phyloP scores from a whole-genome alignment of 2,113 vertebrate genomes.

The Coreoperca whiteheadi region DNA sequence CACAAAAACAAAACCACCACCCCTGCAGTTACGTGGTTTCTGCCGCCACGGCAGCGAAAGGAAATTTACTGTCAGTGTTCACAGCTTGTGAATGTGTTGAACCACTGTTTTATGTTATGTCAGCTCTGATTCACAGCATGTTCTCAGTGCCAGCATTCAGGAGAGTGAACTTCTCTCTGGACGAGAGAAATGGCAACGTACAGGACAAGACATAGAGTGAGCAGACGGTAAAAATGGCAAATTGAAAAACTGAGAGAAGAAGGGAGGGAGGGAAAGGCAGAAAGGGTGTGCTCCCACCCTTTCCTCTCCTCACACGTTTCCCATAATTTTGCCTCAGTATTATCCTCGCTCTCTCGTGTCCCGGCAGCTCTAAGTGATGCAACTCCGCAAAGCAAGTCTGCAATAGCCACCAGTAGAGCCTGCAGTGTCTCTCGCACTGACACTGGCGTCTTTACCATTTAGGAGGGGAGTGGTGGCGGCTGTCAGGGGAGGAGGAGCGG shows the following conservation, averaged over 20 bases:
- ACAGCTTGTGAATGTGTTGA: slow-evolving; percentile 43
- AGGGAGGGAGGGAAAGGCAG: slow-evolving; percentile 19
- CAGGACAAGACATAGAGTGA: slow-evolving; percentile 10
- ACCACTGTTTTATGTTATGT: slow-evolving; percentile 49
- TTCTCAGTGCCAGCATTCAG: slow-evolving; percentile 8
- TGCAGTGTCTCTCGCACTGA: slow-evolving; percentile 61
- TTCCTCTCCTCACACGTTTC: slow-evolving; percentile 60
- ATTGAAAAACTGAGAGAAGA: slow-evolving; percentile 10
- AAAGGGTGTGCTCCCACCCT: slow-evolving; percentile 59
- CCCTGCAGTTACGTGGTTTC: slow-evolving; percentile 37
- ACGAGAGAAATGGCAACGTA: slow-evolving; percentile 30
- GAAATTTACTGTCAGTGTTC: slow-evolving; percentile 54
- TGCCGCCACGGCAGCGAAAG: slow-evolving; percentile 28
- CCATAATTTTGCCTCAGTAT: slow-evolving; percentile 56
- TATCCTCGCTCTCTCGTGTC: slow-evolving; percentile 35
- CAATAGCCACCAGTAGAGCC: slow-evolving; percentile 69
- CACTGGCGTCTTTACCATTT: slow-evolving; percentile 74
- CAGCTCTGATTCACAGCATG: slow-evolving; percentile 37
- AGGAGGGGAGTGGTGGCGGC: slow-evolving; percentile 59
- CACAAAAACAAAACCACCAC: slow-evolving; percentile 48
- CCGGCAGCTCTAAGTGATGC: slow-evolving; percentile 68
- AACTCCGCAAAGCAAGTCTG: slow-evolving; percentile 66
- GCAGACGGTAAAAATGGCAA: slow-evolving; percentile 10
- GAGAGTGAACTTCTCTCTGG: slow-evolving; percentile 30
- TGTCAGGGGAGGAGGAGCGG: slow-evolving; percentile 30